A percentile compares a stretch with the other conserved stretches of the same genome.
phyloP scores from a whole-genome alignment of 2,797 vertebrate species.

The Lophotriccus pileatus region DNA sequence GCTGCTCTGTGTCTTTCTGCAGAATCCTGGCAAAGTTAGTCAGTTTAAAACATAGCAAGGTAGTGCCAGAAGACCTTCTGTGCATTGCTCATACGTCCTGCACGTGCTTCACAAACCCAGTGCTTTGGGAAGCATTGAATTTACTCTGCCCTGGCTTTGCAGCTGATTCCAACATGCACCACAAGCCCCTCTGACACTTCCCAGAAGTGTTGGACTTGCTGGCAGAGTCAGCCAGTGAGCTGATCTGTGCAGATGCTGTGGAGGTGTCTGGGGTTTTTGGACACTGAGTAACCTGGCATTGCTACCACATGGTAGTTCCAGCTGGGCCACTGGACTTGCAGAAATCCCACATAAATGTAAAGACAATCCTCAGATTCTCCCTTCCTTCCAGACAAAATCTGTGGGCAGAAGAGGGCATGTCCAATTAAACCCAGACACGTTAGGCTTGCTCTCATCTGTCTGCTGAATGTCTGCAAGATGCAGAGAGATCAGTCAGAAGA shows the following conservation, averaged over 20 bases:
- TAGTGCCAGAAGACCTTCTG: background rate
- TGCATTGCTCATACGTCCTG: background rate
- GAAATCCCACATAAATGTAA: slow-evolving; percentile 1
- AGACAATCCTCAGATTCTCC: background rate
- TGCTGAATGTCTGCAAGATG: slow-evolving; percentile 28
- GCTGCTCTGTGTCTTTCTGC: background rate
- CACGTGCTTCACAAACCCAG: background rate
- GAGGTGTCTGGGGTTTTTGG: background rate
- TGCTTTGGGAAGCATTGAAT: background rate
- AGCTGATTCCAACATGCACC: slow-evolving; percentile 17
- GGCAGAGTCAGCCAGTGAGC: background rate
- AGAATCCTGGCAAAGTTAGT: background rate
- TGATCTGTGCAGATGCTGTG: background rate
- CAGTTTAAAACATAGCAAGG: background rate
- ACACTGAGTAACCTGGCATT: background rate
- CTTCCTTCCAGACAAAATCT: slow-evolving; percentile 18
- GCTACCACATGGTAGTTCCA: background rate
- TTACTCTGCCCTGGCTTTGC: background rate
- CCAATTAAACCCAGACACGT: background rate
- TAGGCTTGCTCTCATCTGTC: background rate
- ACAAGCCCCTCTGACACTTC: background rate
- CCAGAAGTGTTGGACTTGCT: background rate
- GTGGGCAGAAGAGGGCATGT: slow-evolving; percentile 21
- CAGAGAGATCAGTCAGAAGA: slow-evolving; percentile 15
- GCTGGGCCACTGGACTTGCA: background rate